Base-by-base conservation (phyloP, 23 tunicate genomes). In the Clavelina lepadiformis region DNA sequence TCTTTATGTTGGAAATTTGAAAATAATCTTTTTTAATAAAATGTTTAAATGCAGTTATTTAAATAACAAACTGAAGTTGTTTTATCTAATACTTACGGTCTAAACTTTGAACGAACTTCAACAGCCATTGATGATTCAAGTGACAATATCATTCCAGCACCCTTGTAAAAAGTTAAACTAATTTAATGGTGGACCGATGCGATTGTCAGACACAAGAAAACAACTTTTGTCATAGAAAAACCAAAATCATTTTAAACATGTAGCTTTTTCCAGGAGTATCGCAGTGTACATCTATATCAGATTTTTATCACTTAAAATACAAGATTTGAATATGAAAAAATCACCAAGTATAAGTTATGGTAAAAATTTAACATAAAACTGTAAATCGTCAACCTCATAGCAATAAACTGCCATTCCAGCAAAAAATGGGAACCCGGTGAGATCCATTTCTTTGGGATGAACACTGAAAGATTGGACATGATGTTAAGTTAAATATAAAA, bases 361-460 rank as follows among this genome's bases (percentile, higher is more conserved):
- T 15, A 41, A 41, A 41, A 15, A 8, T 41, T 41, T 8, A 41
- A 41, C 49, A 41, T 15, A 11, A 41, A 11, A 41, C 13, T 41
- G 49, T 15, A 41, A 8, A 41, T 8, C 49, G 49, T 41, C 15
- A 29, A 66, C 89, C 80, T 93, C 98, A 51, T 93, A 93, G 46
- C 98, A 93, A 52, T 93, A 93, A 26, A 93, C 91, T 18, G 98
- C 93, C 81, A 93, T 85, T 31, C 98, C 98, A 51, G 86, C 85
- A 61, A 93, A 93, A 54, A 93, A 93, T 27, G 98, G 98, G 38
- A 93, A 76, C 30, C 98, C 98, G 15, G 86, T 47, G 29, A 93
- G 28, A 56, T 85, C 85, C 79, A 93, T 70, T 69, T 93, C 98
- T 56, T 83, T 85, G 0, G 98, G 98, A 62, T 93, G 94, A 32